These are phyloP conservation scores for Anastrepha obliqua DNA, from an alignment of 1,140 invertebrate genomes.

Conservation along the genomic window DNA sequence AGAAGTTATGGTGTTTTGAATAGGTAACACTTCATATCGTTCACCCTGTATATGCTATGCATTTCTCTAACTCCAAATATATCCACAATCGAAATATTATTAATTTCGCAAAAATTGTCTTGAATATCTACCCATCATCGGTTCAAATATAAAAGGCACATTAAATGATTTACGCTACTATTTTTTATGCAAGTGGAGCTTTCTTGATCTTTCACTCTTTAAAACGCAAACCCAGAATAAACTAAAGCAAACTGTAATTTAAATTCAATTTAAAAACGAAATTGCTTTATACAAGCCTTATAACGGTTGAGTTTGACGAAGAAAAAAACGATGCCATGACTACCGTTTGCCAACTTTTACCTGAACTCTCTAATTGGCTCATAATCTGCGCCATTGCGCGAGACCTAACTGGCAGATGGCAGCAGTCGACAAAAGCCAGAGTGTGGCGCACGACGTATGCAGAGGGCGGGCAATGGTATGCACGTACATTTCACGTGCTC, in stretches of 20 bases:
- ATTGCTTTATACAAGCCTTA: too few species aligned
- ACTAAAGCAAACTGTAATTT: constrained; percentile 10
- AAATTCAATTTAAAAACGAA: constrained; percentile 17
- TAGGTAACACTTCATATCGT: too few species aligned
- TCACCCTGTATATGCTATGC: too few species aligned
- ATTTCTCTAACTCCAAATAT: too few species aligned
- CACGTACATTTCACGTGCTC: too few species aligned
- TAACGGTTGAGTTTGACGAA: too few species aligned
- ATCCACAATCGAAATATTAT: too few species aligned
- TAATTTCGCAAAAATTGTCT: too few species aligned
- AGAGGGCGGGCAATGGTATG: background rate
- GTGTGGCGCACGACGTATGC: background rate
- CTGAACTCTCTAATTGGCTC: constrained; percentile 40
- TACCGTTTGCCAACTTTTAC: constrained; percentile 28
- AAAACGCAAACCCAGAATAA: background rate
- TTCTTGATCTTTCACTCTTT: background rate
- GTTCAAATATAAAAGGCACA: too few species aligned
- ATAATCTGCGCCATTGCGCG: constrained; percentile 8
- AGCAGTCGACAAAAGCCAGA: background rate
- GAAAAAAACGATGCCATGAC: background rate
- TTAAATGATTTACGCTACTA: too few species aligned
- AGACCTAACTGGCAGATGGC: constrained; percentile 23
- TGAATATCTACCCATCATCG: too few species aligned
- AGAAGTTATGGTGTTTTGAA: too few species aligned
- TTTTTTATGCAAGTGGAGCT: background rate